These are phyloP conservation scores for Hartigia nigra DNA, from an alignment of 2,888 invertebrate genomes.

Conservation along the genomic window DNA sequence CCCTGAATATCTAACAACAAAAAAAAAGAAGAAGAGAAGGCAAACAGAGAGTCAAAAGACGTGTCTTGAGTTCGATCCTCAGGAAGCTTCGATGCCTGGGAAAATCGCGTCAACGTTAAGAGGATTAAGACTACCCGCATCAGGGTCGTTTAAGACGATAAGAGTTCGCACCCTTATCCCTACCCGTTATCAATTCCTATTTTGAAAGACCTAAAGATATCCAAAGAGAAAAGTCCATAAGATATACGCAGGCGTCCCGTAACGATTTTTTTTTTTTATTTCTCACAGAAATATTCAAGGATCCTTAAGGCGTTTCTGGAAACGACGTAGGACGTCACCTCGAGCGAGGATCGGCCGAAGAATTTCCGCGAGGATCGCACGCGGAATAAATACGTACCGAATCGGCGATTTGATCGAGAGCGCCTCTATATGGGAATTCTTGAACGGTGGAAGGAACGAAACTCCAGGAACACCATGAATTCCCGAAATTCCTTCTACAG, in stretches of 20 bases:
- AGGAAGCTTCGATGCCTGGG: background rate
- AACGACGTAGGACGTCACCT: background rate
- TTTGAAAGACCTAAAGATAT: background rate
- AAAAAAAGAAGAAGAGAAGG: too few relatives aligned
- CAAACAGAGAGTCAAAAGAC: background rate
- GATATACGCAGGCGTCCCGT: background rate
- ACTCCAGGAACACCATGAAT: background rate
- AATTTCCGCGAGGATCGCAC: conserved; percentile 22
- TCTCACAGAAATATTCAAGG: background rate
- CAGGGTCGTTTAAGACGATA: conserved; percentile 4
- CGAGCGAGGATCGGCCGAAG: conserved; percentile 4
- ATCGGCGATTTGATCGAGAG: conserved; percentile 24
- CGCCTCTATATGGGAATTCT: conserved; percentile 55
- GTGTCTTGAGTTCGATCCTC: background rate
- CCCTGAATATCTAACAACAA: background rate
- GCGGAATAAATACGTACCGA: conserved; percentile 45
- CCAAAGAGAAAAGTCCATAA: background rate
- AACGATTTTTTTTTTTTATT: background rate
- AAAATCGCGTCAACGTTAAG: conserved; percentile 15
- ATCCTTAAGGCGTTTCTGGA: background rate
- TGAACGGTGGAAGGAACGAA: conserved; percentile 22
- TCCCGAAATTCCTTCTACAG: conserved; percentile 12
- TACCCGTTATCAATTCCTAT: background rate
- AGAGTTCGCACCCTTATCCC: background rate
- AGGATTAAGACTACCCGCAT: conserved; percentile 44